phyloP scores from a whole-genome alignment of 2,113 vertebrate species.

The Emydura subglobosa region DNA sequence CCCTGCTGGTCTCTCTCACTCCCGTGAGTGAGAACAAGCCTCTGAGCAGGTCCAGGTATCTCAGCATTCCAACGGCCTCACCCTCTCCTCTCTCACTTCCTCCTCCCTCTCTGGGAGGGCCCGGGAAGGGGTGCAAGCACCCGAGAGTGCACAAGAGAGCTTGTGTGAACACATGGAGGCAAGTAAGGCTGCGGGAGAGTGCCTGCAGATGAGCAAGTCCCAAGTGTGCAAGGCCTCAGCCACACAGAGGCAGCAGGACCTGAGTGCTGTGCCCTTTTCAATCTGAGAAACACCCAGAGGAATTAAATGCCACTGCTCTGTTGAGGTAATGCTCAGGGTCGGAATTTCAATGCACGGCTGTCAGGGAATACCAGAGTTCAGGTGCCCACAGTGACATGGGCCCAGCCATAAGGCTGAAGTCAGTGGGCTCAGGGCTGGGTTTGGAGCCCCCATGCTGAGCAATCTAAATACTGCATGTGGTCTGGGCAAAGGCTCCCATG shows the following conservation, averaged over 20 bases:
- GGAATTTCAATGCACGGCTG: background rate
- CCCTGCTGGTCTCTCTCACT: background rate
- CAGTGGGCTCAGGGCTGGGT: background rate
- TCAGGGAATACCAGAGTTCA: background rate
- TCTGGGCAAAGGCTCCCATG: background rate
- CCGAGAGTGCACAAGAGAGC: background rate
- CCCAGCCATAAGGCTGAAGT: background rate
- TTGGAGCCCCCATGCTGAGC: background rate
- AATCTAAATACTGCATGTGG: background rate
- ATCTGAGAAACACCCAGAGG: background rate
- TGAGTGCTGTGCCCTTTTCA: background rate
- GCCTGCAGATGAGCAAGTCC: background rate
- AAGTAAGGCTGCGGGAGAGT: background rate
- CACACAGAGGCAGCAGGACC: background rate
- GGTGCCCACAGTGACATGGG: background rate
- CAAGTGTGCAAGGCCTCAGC: background rate
- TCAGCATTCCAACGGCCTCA: background rate
- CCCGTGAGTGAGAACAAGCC: background rate
- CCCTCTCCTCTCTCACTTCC: background rate
- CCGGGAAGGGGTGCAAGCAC: background rate
- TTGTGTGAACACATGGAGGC: background rate
- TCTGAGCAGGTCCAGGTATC: background rate
- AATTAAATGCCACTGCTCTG: background rate
- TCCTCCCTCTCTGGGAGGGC: background rate
- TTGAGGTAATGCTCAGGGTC: background rate